Conservation (phyloP, 2,797 vertebrate genomes). For the Nyctalus aviator region DNA sequence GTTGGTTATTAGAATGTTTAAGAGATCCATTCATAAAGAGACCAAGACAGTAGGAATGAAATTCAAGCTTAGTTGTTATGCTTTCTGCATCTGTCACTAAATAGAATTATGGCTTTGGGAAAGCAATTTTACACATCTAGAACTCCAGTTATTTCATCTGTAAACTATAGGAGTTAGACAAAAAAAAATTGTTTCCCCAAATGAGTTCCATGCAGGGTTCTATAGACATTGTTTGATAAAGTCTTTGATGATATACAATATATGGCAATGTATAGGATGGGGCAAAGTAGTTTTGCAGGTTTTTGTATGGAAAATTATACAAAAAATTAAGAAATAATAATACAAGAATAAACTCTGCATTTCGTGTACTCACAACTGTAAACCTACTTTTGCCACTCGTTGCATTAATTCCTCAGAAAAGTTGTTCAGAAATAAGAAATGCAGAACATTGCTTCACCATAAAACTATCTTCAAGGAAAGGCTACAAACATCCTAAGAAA, state of each 20-base stretch:
- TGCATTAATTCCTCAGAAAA: background rate
- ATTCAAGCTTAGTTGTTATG: background rate
- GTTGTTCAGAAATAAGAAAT: background rate
- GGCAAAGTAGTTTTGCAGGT: too few species aligned
- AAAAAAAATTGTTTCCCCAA: constrained; percentile 15
- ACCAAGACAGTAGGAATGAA: background rate
- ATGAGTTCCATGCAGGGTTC: background rate
- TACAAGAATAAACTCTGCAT: too few species aligned
- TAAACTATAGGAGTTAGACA: background rate
- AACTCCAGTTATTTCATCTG: background rate
- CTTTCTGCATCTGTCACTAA: background rate
- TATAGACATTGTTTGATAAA: background rate
- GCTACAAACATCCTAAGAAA: background rate
- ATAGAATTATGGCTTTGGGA: too few species aligned
- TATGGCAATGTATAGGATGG: background rate
- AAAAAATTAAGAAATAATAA: too few species aligned
- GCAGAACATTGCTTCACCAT: background rate
- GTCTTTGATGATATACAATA: background rate
- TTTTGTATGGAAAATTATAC: too few species aligned
- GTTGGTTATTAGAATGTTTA: background rate
- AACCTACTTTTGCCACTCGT: too few species aligned
- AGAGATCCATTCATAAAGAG: background rate
- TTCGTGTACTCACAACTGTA: too few species aligned
- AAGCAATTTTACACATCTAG: background rate
- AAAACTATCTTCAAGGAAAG: background rate